phyloP scores from a whole-genome alignment of 1,140 invertebrate species.

The Tetragonula clypearis region DNA sequence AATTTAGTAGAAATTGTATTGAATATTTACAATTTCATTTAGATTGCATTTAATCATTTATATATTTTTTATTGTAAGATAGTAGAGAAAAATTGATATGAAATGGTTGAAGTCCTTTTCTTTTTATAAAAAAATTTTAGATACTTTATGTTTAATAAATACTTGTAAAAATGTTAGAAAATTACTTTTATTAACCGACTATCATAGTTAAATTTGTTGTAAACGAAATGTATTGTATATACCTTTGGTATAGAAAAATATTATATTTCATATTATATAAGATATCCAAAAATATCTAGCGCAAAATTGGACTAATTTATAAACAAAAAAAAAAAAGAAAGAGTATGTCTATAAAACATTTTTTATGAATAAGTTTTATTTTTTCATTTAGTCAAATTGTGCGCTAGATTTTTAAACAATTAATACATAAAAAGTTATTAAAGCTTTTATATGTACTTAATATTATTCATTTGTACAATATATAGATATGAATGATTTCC shows the following conservation, averaged over 20 bases:
- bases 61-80: constrained; percentile 48
- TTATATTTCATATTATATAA: constrained; percentile 35
- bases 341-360: background rate
- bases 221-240: constrained; percentile 38
- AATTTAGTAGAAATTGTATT: constrained; percentile 28
- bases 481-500: background rate
- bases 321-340: background rate
- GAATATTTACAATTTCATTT: constrained; percentile 30
- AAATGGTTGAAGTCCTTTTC: constrained; percentile 12
- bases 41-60: constrained; percentile 42
- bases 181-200: constrained; percentile 43
- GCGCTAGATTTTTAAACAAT: constrained; percentile 20
- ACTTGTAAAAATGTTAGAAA: constrained; percentile 49
- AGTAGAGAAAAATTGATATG: constrained; percentile 15
- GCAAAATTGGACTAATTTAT: constrained; percentile 10
- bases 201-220: constrained; percentile 19
- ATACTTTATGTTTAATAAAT: constrained; percentile 44
- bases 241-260: constrained; percentile 34
- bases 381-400: constrained; percentile 9
- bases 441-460: constrained; percentile 31
- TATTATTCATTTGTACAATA: constrained; percentile 26
- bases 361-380: background rate
- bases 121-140: constrained; percentile 43
- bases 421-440: constrained; percentile 19
- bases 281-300: constrained; percentile 6